Evolutionary conservation across 2,888 invertebrate species (phyloP).

Genomic region (Chironomus tentans): DNA sequence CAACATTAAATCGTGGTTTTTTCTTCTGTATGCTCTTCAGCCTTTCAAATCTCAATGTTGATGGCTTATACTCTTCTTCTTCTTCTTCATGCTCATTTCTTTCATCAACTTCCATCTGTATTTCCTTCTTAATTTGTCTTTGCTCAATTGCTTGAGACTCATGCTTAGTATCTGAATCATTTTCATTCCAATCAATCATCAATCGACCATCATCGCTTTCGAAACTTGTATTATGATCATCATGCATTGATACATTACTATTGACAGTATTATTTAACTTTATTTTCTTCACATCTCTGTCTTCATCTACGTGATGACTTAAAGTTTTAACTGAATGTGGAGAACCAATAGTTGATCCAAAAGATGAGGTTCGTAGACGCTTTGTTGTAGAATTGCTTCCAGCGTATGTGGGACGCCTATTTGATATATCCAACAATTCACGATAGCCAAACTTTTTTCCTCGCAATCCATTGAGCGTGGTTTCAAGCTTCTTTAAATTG

Average conservation of each 20-base stretch:
- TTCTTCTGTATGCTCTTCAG: background rate
- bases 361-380: background rate
- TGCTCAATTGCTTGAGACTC: background rate
- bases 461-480: background rate
- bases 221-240: background rate
- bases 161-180: background rate
- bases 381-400: background rate
- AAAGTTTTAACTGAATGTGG: background rate
- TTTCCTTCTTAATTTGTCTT: background rate
- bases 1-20: background rate
- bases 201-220: background rate
- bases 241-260: background rate
- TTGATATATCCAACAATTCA: background rate
- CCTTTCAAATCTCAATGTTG: background rate
- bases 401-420: background rate
- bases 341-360: background rate
- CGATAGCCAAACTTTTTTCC: background rate
- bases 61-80: background rate
- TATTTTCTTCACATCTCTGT: background rate
- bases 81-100: background rate
- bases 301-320: background rate
- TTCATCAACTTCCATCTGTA: background rate
- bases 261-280: background rate
- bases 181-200: background rate
- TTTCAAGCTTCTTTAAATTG: background rate